phyloP scores from a whole-genome alignment of 2,113 vertebrate species.

The Procavia capensis region DNA sequence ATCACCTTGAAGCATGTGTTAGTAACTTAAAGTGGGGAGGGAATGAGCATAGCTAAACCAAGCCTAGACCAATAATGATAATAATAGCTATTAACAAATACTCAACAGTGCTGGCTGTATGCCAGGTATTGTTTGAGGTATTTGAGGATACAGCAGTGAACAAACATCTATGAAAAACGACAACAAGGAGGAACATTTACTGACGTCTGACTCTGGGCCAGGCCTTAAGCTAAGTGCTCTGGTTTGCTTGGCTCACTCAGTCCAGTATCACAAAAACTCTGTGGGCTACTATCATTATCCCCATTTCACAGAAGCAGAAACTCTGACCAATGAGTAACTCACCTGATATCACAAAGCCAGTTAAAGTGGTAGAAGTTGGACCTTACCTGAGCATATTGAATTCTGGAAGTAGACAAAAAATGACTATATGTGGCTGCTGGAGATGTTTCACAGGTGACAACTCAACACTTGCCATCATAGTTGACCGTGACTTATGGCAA shows the following conservation, averaged over 20 bases:
- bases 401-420: neutral
- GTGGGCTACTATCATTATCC: neutral
- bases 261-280: neutral
- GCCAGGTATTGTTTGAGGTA: neutral
- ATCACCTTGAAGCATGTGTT: neutral
- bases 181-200: neutral
- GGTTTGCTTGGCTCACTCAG: neutral
- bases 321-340: neutral
- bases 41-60: neutral
- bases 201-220: neutral
- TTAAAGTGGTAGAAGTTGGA: neutral
- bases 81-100: neutral
- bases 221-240: neutral
- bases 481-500: neutral
- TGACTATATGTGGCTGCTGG: neutral
- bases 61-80: neutral
- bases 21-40: neutral
- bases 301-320: neutral
- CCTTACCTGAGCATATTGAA: neutral
- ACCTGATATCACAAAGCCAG: neutral
- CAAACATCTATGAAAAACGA: neutral
- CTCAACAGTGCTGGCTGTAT: neutral
- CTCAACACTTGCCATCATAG: neutral
- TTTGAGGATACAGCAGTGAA: neutral
- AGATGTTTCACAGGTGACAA: neutral